A percentile compares a stretch with the other conserved stretches of the same genome.
phyloP scores from a whole-genome alignment of 2,797 vertebrate species.

The Champsocephalus gunnari region DNA sequence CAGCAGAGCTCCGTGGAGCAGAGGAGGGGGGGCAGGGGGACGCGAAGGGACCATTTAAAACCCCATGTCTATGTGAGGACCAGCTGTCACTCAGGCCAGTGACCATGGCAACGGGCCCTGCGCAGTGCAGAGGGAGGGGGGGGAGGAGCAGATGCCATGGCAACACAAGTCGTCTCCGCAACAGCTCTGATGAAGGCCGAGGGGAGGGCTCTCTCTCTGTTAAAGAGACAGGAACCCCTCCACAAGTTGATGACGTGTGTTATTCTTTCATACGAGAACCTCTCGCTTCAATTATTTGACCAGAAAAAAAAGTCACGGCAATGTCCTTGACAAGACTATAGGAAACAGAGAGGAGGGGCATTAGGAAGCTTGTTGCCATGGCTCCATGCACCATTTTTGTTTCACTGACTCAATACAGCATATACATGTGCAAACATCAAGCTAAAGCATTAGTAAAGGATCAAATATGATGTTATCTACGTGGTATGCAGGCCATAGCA shows the following conservation, averaged over 20 bases:
- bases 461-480: slow-evolving; percentile 5
- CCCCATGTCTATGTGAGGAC: slow-evolving; percentile 69
- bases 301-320: slow-evolving; percentile 64
- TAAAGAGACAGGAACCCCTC: slow-evolving; percentile 76
- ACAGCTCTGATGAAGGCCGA: slow-evolving; percentile 68
- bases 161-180: slow-evolving; percentile 82
- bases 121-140: slow-evolving; percentile 74
- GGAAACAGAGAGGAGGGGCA: slow-evolving; percentile 64
- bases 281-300: slow-evolving; percentile 72
- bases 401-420: slow-evolving; percentile 49
- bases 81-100: slow-evolving; percentile 84
- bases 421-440: slow-evolving; percentile 57
- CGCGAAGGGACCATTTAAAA: slow-evolving; percentile 70
- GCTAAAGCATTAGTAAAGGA: slow-evolving; percentile 24
- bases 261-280: slow-evolving; percentile 72
- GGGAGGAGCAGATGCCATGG: slow-evolving; percentile 76
- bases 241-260: slow-evolving; percentile 71
- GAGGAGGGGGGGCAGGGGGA: slow-evolving; percentile 1
- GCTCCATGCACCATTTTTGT: slow-evolving; percentile 65
- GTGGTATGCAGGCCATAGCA: too few species aligned
- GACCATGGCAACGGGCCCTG: slow-evolving; percentile 81
- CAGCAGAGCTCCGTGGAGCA: slow-evolving; percentile 37
- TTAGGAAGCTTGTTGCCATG: slow-evolving; percentile 73
- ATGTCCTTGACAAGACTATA: slow-evolving; percentile 73
- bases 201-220: slow-evolving; percentile 57